Base-by-base conservation (phyloP, 2,888 invertebrate genomes). In the Plagiodera versicolora region DNA sequence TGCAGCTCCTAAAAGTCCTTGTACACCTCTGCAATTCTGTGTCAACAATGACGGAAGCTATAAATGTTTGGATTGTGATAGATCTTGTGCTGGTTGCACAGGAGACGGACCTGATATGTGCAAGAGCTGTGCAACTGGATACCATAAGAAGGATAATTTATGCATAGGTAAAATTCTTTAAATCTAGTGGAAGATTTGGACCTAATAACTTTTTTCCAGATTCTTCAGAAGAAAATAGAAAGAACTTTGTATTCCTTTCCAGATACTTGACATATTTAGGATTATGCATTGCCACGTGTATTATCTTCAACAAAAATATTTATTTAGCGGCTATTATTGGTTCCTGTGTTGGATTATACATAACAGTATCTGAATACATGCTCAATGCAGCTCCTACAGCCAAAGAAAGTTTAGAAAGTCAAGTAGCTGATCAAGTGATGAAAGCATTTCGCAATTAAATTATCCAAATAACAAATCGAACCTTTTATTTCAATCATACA, bases 101-200 rank as follows among this genome's bases (percentile, higher is more conserved):
- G 94, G 94, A 0, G 94, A 94, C 79, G 96, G 96, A 0, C 93
- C 95, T 0, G 95, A 96, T 77, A 91, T 93, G 88, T 97, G 97
- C 79, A 82, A 84, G 28, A 83, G 86, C 74, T 97, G 97, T 83
- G 89, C 90, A 0, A 81, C 84, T 14, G 92, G 89, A 5, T 94
- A 86, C 77, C 82, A 83, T 9, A 83, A 87, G 64, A 86, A 88
- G 66, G 89, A 91, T 61, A 90, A 90, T 64, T 84, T 91, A 67
- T 95, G 95, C 80, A 82, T 89, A 64, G 87, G 91, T 85, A 83
- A 85, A 80, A 60, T 39, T 46, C 10, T 53, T 16, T 47, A 17
- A 14, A 10, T 44, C 16, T 24, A 24, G 6, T 30, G 1, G 24
- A 24, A 5, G 24, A 24, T 5, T 24, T 24, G 24, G 24, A 6